Evolutionary conservation across 2,888 invertebrate genomes (phyloP).

Genomic region (Chymomyza fuscimana): DNA sequence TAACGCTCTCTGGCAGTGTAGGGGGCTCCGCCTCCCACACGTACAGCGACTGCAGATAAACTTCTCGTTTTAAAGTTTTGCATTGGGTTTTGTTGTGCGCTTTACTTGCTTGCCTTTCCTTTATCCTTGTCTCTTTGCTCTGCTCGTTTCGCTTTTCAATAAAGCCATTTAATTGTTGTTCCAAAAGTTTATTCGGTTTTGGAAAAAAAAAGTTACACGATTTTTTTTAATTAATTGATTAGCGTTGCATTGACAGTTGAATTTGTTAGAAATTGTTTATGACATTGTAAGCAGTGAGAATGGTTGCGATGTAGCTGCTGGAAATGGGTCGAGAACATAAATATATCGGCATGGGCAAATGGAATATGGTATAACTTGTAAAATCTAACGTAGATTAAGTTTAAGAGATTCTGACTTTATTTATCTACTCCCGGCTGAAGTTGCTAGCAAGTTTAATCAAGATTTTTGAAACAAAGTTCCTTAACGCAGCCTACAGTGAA

Average conservation of each 20-base stretch:
- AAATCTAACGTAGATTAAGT: no score
- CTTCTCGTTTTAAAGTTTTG: conserved; percentile 37
- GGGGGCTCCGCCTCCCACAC: not conserved
- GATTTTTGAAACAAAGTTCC: no score
- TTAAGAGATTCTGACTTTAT: no score
- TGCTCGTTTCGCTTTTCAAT: conserved; percentile 29
- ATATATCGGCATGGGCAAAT: not conserved
- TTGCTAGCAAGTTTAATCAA: no score
- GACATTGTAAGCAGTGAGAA: not conserved
- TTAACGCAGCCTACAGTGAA: no score
- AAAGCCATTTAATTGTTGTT: conserved; percentile 44
- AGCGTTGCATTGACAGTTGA: conserved; percentile 48
- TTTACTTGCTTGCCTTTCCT: not conserved
- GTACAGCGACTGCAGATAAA: conserved; percentile 30
- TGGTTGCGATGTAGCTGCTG: not conserved
- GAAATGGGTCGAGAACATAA: not conserved
- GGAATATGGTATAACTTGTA: not conserved
- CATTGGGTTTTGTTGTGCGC: conserved; percentile 2
- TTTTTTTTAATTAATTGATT: conserved; percentile 55
- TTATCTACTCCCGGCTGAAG: no score
- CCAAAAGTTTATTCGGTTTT: conserved; percentile 30
- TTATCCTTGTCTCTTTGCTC: not conserved
- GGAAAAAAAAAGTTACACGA: conserved; percentile 2
- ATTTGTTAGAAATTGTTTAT: conserved; percentile 27
- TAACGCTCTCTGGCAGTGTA: conserved; percentile 12